A percentile compares a stretch with the other conserved stretches of the same genome.
Conservation (phyloP, 2,797 vertebrate species). For the Enteromius mattozi region DNA sequence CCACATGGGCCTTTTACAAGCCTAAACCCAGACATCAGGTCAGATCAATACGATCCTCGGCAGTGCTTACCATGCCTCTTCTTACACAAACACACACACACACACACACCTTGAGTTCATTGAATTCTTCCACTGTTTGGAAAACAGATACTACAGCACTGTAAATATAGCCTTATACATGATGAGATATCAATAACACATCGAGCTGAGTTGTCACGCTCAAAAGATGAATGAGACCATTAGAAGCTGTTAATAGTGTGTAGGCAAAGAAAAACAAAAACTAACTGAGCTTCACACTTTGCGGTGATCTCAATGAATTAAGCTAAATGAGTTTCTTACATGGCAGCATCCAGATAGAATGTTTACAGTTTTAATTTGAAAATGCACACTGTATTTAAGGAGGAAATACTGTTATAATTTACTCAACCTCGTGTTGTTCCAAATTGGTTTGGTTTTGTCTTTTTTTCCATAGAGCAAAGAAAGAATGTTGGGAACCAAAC, state of each 20-base stretch:
- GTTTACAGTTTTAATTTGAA: not conserved
- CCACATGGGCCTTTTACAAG: slow-evolving; percentile 52
- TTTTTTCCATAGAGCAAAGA: not conserved
- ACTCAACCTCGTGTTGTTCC: not conserved
- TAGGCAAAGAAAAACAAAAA: slow-evolving; percentile 10
- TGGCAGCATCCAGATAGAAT: not conserved
- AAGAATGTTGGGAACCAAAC: not conserved
- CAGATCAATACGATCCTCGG: slow-evolving; percentile 56
- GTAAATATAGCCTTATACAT: slow-evolving; percentile 62
- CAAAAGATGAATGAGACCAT: slow-evolving; percentile 55
- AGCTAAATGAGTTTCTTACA: not conserved
- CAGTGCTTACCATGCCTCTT: slow-evolving; percentile 20
- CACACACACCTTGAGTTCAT: slow-evolving; percentile 35
- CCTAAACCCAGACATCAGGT: slow-evolving; percentile 45
- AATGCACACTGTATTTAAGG: not conserved
- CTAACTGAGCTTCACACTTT: not conserved
- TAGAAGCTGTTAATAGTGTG: slow-evolving; percentile 57
- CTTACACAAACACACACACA: slow-evolving; percentile 27
- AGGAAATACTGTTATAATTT: not conserved
- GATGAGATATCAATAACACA: slow-evolving; percentile 59
- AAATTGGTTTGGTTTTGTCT: not conserved
- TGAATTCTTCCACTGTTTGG: slow-evolving; percentile 59
- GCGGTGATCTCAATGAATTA: not conserved
- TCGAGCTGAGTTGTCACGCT: slow-evolving; percentile 53
- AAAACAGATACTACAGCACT: slow-evolving; percentile 51